Evolutionary conservation across 1,140 invertebrate genomes (phyloP).

Genomic region (Drosophila varians): DNA sequence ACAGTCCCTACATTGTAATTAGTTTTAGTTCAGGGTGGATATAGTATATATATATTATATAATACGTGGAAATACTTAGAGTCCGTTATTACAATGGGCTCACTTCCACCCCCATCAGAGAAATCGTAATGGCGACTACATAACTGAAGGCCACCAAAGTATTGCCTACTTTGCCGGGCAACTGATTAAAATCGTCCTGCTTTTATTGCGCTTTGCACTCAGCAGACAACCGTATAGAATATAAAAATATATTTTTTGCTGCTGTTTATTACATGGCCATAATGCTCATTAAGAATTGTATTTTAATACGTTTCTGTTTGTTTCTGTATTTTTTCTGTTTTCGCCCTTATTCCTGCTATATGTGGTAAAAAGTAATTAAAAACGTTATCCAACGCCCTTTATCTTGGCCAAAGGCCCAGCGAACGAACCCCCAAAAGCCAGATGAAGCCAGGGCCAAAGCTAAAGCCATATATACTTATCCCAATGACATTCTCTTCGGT

Average conservation of each 20-base stretch:
- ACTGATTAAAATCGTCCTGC: constrained; percentile 69
- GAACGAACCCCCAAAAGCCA: not conserved
- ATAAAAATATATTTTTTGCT: constrained; percentile 31
- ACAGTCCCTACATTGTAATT: constrained; percentile 67
- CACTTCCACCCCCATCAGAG: constrained; percentile 34
- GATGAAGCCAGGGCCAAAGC: constrained; percentile 21
- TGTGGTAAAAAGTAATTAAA: constrained; percentile 73
- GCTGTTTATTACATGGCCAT: constrained; percentile 70
- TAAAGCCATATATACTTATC: constrained; percentile 40
- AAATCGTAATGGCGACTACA: constrained; percentile 16
- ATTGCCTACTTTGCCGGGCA: constrained; percentile 63
- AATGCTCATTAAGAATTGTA: constrained; percentile 77
- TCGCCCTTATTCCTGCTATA: constrained; percentile 18
- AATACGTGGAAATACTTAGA: constrained; percentile 37
- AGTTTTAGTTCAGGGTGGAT: constrained; percentile 56
- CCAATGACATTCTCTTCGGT: constrained; percentile 33
- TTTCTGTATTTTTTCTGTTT: constrained; percentile 40
- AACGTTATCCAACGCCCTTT: constrained; percentile 56
- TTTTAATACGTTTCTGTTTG: constrained; percentile 60
- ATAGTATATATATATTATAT: constrained; percentile 13
- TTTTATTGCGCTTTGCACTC: constrained; percentile 74
- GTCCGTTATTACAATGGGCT: constrained; percentile 60
- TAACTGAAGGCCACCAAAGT: constrained; percentile 39
- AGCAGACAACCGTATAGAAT: constrained; percentile 25
- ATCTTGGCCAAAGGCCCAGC: constrained; percentile 35